Conservation (phyloP, 2,113 vertebrate species). For the Nycticryphes semicollaris region DNA sequence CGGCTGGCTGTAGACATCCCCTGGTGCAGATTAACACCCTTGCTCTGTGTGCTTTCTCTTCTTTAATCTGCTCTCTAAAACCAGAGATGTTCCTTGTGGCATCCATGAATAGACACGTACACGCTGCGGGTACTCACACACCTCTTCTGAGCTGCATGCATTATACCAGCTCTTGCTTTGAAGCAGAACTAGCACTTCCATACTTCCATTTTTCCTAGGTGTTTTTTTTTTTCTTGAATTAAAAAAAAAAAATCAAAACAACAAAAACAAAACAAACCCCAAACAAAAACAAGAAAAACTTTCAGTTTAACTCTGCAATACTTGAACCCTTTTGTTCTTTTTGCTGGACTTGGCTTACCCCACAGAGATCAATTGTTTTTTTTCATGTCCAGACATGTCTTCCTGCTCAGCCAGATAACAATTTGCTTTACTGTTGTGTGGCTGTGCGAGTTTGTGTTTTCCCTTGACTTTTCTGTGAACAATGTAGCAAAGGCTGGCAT, state of each 20-base stretch:
- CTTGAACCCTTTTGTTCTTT: background rate
- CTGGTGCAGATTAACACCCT: accelerated
- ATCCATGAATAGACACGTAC: background rate
- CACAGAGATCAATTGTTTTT: background rate
- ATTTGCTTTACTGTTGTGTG: background rate
- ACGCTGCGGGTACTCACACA: accelerated
- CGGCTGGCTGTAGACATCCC: background rate
- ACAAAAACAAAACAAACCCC: background rate
- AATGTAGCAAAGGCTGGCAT: background rate
- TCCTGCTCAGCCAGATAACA: constrained; percentile 41
- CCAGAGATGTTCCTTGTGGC: background rate
- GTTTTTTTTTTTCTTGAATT: background rate
- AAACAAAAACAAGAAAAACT: background rate
- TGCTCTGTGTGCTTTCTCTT: background rate
- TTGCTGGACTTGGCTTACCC: background rate
- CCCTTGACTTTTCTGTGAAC: constrained; percentile 16
- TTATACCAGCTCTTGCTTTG: background rate
- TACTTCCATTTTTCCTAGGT: background rate
- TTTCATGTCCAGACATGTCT: background rate
- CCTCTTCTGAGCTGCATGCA: background rate
- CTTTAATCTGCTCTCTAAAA: background rate
- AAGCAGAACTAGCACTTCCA: background rate
- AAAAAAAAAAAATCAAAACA: background rate
- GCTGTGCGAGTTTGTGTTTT: constrained; percentile 22
- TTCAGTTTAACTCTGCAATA: background rate